These are phyloP conservation scores for Myotis findleyi DNA, from an alignment of 2,797 vertebrate genomes.

Conservation along the genomic window DNA sequence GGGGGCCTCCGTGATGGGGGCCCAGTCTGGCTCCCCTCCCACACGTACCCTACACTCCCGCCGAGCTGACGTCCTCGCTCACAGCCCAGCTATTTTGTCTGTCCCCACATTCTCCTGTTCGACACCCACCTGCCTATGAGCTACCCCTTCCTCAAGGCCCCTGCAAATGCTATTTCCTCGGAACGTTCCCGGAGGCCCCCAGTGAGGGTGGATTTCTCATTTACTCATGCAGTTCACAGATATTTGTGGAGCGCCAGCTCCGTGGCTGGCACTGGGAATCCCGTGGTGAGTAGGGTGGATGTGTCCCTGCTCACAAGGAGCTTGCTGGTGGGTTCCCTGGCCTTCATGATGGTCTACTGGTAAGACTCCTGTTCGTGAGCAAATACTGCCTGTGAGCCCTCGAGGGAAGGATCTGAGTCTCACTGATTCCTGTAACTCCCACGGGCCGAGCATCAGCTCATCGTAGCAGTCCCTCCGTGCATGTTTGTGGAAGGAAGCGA, in stretches of 20 bases:
- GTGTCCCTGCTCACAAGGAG: neutral
- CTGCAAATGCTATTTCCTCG: neutral
- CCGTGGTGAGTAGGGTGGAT: neutral
- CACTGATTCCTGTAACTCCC: neutral
- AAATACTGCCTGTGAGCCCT: neutral
- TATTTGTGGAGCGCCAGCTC: neutral
- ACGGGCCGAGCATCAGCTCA: neutral
- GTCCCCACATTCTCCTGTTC: neutral
- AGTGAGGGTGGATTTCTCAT: neutral
- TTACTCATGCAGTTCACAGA: neutral
- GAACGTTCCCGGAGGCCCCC: neutral
- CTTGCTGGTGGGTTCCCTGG: neutral
- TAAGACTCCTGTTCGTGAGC: neutral
- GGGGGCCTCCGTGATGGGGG: accelerated
- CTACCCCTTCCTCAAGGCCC: neutral
- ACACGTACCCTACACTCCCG: accelerated
- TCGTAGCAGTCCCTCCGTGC: neutral
- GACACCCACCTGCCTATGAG: neutral
- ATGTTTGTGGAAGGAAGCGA: neutral
- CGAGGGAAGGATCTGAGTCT: neutral
- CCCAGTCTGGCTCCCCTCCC: neutral
- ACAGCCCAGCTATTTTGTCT: neutral
- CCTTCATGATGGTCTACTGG: neutral
- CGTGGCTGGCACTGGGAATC: neutral
- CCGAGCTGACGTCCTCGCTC: accelerated